Base-by-base conservation (phyloP, 1,140 invertebrate genomes). In the Ganaspis sp. region DNA sequence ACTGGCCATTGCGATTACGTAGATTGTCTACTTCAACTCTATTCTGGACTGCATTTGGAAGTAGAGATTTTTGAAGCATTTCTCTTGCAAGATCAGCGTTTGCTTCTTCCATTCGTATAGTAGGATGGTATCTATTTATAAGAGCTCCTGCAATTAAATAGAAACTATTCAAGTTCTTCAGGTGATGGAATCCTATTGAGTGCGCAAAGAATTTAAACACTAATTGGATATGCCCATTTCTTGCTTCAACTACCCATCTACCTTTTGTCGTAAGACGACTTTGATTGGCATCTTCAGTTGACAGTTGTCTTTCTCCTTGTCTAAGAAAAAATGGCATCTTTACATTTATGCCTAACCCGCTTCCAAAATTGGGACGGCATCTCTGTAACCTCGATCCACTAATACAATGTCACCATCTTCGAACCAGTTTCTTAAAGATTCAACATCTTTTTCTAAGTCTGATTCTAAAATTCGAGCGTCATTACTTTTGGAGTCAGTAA, bases 401-500 rank as follows among this genome's bases (percentile, higher is more conserved):
- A 45, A 45, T 4, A 45, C 11, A 45, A 45, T 45, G 11, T 45
- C 42, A 45, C 11, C 42, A 45, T 45, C 11, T 15, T 45, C 9
- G n/a, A 45, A 45, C 42, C 42, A 45, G 11, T 45, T 15, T 45
- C 42, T 45, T 45, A 45, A 45, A 45, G 42, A 45, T 15, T 45
- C 11, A 45, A 45, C 11, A 12, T 45, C 42, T 15, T 45, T 45
- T 12, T 45, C 42, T 45, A 45, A 45, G n/a, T 45, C 9, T 12
- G 9, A 12, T 45, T 45, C 9, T 15, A 75, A n/a, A 29, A 75
- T 75, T 42, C 21, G 38, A 17, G 73, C 73, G 17, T 70, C 64
- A 54, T 70, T 75, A 53, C 53, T 75, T n/a, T 11, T 19, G 2
- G 17, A 64, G 38, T 75, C 42, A 34, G 64, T 54, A 45, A 75